Evolutionary conservation across 2,797 vertebrate species (phyloP).

Genomic region (Melanogrammus aeglefinus): DNA sequence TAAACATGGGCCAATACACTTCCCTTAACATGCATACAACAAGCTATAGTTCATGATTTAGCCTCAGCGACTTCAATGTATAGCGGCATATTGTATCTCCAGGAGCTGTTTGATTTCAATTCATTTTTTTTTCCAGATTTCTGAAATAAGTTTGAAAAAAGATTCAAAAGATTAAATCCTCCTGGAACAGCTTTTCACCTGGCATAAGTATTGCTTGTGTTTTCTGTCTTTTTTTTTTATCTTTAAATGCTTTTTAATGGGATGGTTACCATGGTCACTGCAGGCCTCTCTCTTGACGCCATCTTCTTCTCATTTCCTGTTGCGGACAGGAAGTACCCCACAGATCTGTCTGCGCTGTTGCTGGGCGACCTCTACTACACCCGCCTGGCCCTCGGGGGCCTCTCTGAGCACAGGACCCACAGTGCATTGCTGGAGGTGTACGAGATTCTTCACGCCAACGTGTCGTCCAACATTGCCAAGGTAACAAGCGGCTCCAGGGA

Average conservation of each 20-base stretch:
- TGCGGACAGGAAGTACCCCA: conserved; percentile 77
- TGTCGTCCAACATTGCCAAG: conserved; percentile 88
- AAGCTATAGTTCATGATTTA: not conserved
- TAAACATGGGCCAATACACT: not conserved
- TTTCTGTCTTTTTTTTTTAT: not conserved
- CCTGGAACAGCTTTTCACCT: not conserved
- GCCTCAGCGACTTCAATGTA: too few relatives aligned
- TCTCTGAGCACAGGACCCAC: conserved; percentile 79
- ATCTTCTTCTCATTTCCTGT: not conserved
- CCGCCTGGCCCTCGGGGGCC: conserved; percentile 83
- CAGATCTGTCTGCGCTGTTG: conserved; percentile 82
- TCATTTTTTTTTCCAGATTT: too few relatives aligned
- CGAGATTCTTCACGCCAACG: conserved; percentile 80
- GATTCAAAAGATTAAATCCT: not conserved
- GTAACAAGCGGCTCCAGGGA: conserved; percentile 53
- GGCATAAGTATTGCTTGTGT: not conserved
- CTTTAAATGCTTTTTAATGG: not conserved
- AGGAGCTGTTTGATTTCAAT: not conserved
- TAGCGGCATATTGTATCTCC: too few relatives aligned
- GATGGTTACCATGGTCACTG: not conserved
- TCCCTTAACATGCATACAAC: not conserved
- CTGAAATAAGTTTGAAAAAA: not conserved
- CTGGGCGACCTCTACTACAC: conserved; percentile 92
- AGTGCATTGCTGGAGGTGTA: conserved; percentile 79
- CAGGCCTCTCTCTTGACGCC: not conserved